These are phyloP conservation scores for Propithecus coquereli DNA, from an alignment of 2,113 vertebrate genomes.

Conservation along the genomic window DNA sequence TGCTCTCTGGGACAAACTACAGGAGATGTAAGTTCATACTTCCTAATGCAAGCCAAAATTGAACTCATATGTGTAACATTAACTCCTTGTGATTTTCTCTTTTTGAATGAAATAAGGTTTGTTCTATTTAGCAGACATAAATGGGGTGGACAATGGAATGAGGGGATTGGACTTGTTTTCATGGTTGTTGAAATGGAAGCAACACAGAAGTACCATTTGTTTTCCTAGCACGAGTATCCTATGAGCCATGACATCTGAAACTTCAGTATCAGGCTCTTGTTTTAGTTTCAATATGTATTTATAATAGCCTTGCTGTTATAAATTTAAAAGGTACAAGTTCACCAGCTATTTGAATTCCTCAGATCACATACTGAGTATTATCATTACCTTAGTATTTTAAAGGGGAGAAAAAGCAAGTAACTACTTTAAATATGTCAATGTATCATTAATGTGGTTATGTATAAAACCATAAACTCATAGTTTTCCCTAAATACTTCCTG, in stretches of 20 bases:
- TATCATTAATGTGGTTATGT: slow-evolving; percentile 17
- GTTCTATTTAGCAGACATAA: neutral
- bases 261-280: neutral
- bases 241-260: neutral
- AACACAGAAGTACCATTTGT: neutral
- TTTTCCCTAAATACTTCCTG: slow-evolving; percentile 42
- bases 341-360: slow-evolving; percentile 21
- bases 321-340: neutral
- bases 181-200: neutral
- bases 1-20: neutral
- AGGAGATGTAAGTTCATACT: neutral
- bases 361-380: neutral
- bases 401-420: neutral
- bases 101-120: slow-evolving; percentile 28
- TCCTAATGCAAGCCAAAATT: slow-evolving; percentile 28
- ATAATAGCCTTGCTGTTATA: neutral
- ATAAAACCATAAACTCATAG: slow-evolving; percentile 10
- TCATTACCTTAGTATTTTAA: neutral
- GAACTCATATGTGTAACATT: neutral
- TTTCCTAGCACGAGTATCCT: neutral
- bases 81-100: neutral
- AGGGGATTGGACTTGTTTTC: neutral
- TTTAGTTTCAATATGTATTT: neutral
- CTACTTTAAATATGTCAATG: slow-evolving; percentile 24
- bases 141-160: neutral